Evolutionary conservation across 1,140 invertebrate species (phyloP).

Genomic region (Prorops nasuta): DNA sequence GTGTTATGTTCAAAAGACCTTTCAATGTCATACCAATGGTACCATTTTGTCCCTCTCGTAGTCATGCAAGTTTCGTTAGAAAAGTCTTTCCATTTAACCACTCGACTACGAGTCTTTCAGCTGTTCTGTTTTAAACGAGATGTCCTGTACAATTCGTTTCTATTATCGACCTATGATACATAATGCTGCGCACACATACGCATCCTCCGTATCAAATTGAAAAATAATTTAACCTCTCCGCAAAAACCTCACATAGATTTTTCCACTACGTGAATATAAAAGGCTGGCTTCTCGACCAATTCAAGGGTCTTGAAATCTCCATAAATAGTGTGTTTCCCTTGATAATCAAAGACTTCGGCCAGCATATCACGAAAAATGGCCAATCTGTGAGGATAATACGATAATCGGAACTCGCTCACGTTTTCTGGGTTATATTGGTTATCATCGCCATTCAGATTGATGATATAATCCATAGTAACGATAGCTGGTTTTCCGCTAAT

Average conservation of each 20-base stretch:
- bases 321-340: slow-evolving; percentile 68
- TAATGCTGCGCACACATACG: no score
- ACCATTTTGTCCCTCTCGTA: no score
- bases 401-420: slow-evolving; percentile 75
- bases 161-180: no score
- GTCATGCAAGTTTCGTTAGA: no score
- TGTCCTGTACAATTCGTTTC: no score
- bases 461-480: slow-evolving; percentile 77
- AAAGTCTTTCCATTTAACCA: no score
- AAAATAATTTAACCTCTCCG: no score
- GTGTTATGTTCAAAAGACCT: no score
- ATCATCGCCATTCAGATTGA: slow-evolving; percentile 59
- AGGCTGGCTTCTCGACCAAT: slow-evolving; percentile 67
- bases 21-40: no score
- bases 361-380: slow-evolving; percentile 70
- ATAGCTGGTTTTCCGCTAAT: slow-evolving; percentile 71
- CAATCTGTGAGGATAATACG: slow-evolving; percentile 81
- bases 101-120: no score
- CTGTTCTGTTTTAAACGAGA: no score
- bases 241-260: slow-evolving; percentile 55
- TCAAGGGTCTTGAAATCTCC: slow-evolving; percentile 77
- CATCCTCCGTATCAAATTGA: no score
- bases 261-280: slow-evolving; percentile 82
- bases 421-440: slow-evolving; percentile 31
- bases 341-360: slow-evolving; percentile 67